These are phyloP conservation scores for Zaprionus ghesquierei DNA, from an alignment of 1,140 invertebrate species.

Conservation along the genomic window DNA sequence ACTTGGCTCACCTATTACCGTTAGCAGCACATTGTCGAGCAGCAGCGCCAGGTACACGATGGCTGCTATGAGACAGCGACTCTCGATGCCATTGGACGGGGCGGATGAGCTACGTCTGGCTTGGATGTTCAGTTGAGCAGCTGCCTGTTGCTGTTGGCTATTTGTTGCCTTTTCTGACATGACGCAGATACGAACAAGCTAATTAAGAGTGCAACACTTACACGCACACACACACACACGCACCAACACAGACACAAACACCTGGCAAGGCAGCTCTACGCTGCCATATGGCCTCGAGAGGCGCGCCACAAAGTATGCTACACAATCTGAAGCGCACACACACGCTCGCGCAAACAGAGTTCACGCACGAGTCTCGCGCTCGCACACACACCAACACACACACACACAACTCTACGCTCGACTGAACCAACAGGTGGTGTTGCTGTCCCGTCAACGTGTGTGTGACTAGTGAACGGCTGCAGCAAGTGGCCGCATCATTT, in stretches of 20 bases:
- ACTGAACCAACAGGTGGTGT: constrained; percentile 68
- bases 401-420: not conserved
- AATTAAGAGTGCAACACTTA: constrained; percentile 30
- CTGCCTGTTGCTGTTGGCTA: constrained; percentile 43
- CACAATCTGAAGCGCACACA: constrained; percentile 11
- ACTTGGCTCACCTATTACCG: constrained; percentile 88
- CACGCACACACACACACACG: constrained; percentile 19
- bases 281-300: constrained; percentile 62
- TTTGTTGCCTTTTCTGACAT: constrained; percentile 55
- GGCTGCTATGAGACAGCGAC: constrained; percentile 82
- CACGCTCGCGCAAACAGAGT: constrained; percentile 10
- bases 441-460: constrained; percentile 64
- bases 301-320: constrained; percentile 65
- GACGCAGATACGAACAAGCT: constrained; percentile 2
- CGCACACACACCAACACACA: not conserved
- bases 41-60: constrained; percentile 88
- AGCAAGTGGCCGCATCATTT: constrained; percentile 59
- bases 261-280: constrained; percentile 16
- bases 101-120: constrained; percentile 50
- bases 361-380: too few relatives aligned
- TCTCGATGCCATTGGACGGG: constrained; percentile 47
- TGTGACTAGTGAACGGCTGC: constrained; percentile 73
- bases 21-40: constrained; percentile 90
- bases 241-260: not conserved
- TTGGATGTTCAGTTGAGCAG: constrained; percentile 55